Evolutionary conservation across 2,888 invertebrate genomes (phyloP).

Genomic region (Papilio demoleus): DNA sequence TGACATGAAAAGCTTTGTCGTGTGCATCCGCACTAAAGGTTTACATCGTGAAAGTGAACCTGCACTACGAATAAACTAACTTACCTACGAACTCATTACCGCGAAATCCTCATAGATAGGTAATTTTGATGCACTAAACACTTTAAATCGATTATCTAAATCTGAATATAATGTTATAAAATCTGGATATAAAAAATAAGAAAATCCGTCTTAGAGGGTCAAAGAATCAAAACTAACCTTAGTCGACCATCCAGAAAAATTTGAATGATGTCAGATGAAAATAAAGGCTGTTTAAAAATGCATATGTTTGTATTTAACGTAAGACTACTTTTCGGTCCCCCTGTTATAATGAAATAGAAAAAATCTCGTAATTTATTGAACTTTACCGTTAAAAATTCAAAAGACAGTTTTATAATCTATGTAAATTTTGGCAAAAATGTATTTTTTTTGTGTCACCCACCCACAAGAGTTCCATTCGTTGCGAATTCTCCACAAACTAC

Average conservation of each 20-base stretch:
- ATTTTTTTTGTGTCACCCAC: conserved; percentile 56
- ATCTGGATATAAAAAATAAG: background rate
- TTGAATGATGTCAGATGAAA: too few relatives aligned
- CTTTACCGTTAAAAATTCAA: conserved; percentile 10
- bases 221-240: too few relatives aligned
- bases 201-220: too few relatives aligned
- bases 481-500: conserved; percentile 63
- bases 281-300: too few relatives aligned
- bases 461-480: conserved; percentile 54
- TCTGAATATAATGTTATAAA: too few relatives aligned
- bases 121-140: background rate
- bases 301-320: too few relatives aligned
- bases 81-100: conserved; percentile 49
- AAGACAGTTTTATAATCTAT: conserved; percentile 38
- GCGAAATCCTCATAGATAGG: conserved; percentile 22
- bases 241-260: too few relatives aligned
- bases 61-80: conserved; percentile 77
- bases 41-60: conserved; percentile 76
- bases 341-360: too few relatives aligned
- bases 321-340: too few relatives aligned
- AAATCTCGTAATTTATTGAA: background rate
- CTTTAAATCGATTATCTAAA: background rate
- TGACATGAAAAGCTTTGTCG: conserved; percentile 67
- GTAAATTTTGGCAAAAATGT: conserved; percentile 36
- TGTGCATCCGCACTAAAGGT: conserved; percentile 63